Evolutionary conservation across 2,797 vertebrate genomes (phyloP).

Genomic region (Macropodus opercularis): DNA sequence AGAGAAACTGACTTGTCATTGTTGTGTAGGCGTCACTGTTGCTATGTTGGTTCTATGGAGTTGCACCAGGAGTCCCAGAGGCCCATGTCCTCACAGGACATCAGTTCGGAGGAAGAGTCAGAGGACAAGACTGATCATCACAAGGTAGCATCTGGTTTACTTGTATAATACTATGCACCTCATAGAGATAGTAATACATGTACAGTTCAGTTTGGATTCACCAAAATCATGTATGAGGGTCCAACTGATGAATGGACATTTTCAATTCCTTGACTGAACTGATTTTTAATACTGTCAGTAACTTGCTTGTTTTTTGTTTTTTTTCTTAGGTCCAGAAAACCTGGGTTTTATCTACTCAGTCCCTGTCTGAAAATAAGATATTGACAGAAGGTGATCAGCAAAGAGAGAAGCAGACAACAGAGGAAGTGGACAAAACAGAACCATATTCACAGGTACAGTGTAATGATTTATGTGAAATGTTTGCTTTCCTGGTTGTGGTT

Average conservation of each 20-base stretch:
- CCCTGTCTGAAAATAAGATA: slow-evolving; percentile 38
- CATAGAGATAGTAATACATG: too few species aligned
- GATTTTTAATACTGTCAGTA: background rate
- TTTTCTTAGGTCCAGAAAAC: slow-evolving; percentile 54
- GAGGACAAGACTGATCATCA: slow-evolving; percentile 29
- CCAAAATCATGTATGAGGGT: too few species aligned
- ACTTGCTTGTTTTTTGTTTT: background rate
- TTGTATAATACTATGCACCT: background rate
- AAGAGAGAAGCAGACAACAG: slow-evolving; percentile 21
- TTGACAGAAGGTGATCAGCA: slow-evolving; percentile 18
- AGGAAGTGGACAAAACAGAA: slow-evolving; percentile 24
- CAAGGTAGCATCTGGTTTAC: slow-evolving; percentile 54
- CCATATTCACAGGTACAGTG: slow-evolving; percentile 37
- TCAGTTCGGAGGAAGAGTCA: slow-evolving; percentile 53
- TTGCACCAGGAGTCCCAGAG: slow-evolving; percentile 54
- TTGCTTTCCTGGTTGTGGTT: background rate
- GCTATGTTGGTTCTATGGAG: slow-evolving; percentile 66
- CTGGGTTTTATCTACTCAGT: slow-evolving; percentile 3
- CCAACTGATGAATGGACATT: background rate
- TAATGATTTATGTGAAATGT: background rate
- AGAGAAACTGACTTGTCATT: background rate
- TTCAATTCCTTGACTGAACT: background rate
- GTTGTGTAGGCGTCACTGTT: slow-evolving; percentile 52
- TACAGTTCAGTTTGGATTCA: too few species aligned
- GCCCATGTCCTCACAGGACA: slow-evolving; percentile 53